Percentiles rank a stretch among this genome's conserved stretches.
Evolutionary conservation across 2,888 invertebrate genomes (phyloP).

Genomic region (Eledone cirrhosa): DNA sequence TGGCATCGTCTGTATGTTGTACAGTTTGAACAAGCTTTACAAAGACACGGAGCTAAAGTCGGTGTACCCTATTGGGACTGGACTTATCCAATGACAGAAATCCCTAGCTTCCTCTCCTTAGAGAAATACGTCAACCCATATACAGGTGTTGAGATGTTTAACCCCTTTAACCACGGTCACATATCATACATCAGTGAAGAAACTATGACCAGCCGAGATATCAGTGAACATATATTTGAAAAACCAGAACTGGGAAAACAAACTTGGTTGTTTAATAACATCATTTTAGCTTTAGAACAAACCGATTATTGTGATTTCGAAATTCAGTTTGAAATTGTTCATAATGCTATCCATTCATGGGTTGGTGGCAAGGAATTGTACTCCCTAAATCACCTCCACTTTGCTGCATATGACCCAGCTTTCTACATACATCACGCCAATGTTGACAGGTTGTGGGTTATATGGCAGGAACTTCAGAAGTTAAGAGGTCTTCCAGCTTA

Average conservation of each 20-base stretch:
- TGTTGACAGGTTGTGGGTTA: constrained; percentile 36
- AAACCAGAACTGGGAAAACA: constrained; percentile 26
- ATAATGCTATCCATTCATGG: constrained; percentile 39
- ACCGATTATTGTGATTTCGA: constrained; percentile 39
- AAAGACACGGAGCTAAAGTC: constrained; percentile 38
- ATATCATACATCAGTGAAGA: constrained; percentile 36
- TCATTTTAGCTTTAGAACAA: constrained; percentile 35
- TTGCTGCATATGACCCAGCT: constrained; percentile 39
- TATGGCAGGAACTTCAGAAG: constrained; percentile 36
- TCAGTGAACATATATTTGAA: constrained; percentile 32
- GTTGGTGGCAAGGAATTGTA: constrained; percentile 32
- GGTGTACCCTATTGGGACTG: constrained; percentile 44
- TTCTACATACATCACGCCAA: constrained; percentile 41
- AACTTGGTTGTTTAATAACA: constrained; percentile 41
- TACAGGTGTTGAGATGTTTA: constrained; percentile 30
- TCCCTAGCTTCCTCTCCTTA: constrained; percentile 35
- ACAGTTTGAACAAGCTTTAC: constrained; percentile 40
- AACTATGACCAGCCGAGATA: constrained; percentile 33
- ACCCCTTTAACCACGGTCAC: constrained; percentile 38
- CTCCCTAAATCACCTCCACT: constrained; percentile 32
- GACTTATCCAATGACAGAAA: constrained; percentile 31
- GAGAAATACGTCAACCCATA: constrained; percentile 34
- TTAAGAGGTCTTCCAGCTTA: constrained; percentile 37
- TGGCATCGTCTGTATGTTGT: constrained; percentile 44
- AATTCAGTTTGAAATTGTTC: constrained; percentile 36